Base-by-base conservation (phyloP, 2,113 vertebrate species). In the Saguinus midas region DNA sequence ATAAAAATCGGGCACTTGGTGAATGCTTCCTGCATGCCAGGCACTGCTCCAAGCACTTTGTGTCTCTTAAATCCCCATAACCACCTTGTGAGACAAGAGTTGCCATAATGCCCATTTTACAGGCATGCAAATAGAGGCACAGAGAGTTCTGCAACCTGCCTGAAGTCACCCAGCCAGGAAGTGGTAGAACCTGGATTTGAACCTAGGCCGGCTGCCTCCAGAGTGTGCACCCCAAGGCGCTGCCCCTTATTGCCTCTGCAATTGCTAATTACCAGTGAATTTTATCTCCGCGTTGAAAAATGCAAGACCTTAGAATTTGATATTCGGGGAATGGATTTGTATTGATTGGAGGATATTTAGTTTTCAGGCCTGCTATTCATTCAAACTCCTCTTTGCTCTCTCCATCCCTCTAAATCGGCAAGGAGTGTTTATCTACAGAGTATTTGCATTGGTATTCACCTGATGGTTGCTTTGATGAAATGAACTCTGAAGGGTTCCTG, bases 401-500 rank as follows among this genome's bases (percentile, higher is more conserved):
- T 8, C 0, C 0, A 2, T 2, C 7, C 14, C 40, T 66, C 68
- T 43, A 64, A 21, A 48, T 1, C 5, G 25, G 11, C 2, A 0
- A 14, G 29, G 21, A 21, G 8, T 3, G 48, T 85, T 66, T 52
- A 16, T 40, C 83, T 37, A 8, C 11, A 6, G 48, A 32, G 37
- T 2, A 7, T 68, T 29, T 78, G 52, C 80, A 3, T 6, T 12
- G 21, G 20, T 32, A 6, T 27, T 55, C 40, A 12, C 52, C 50
- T 2, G 45, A 16, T 0, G 16, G 57, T 1, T 4, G 27, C 76
- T 87, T 14, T 23, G 45, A 17, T 4, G 25, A 9, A 32, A 43
- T 23, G 16, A 48, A 55, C 66, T 82, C 76, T 2, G 18, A 23
- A 64, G 86, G 18, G 50, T 29, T 10, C 43, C 64, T 50, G 21